Percentiles rank a stretch among this genome's conserved stretches.
Conservation (phyloP, 2,113 vertebrate species). For the Pelecanus crispus region DNA sequence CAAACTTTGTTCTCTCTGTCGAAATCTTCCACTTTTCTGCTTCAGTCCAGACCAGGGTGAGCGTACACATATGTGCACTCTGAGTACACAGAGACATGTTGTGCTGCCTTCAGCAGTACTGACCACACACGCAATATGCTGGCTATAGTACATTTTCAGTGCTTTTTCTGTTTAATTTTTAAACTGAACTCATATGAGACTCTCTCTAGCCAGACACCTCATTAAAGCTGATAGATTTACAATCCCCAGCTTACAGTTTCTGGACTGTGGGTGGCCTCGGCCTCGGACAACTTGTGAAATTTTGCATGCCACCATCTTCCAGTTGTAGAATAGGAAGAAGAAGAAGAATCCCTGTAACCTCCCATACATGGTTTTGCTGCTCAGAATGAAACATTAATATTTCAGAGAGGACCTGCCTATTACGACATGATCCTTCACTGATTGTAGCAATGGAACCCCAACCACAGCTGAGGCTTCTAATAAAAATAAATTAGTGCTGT, state of each 20-base stretch:
- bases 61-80: neutral
- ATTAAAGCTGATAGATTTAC: constrained; percentile 47
- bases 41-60: neutral
- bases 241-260: constrained; percentile 13
- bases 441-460: constrained; percentile 4
- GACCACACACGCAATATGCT: neutral
- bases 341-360: neutral
- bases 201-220: constrained; percentile 7
- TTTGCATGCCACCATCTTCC: constrained; percentile 4
- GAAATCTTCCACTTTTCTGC: neutral
- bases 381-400: neutral
- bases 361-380: neutral
- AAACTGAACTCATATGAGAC: neutral
- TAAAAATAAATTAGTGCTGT: constrained; percentile 12
- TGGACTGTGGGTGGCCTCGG: constrained; percentile 37
- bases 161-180: constrained; percentile 9
- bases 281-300: constrained; percentile 10
- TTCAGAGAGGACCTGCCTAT: neutral
- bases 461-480: neutral
- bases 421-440: neutral
- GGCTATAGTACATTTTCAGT: neutral
- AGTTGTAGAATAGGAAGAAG: neutral
- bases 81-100: neutral
- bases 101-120: neutral
- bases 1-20: neutral